Percentiles rank a stretch among this genome's conserved stretches.
Evolutionary conservation across 1,140 invertebrate species (phyloP).

Genomic region (Leptonema lineaticorne): DNA sequence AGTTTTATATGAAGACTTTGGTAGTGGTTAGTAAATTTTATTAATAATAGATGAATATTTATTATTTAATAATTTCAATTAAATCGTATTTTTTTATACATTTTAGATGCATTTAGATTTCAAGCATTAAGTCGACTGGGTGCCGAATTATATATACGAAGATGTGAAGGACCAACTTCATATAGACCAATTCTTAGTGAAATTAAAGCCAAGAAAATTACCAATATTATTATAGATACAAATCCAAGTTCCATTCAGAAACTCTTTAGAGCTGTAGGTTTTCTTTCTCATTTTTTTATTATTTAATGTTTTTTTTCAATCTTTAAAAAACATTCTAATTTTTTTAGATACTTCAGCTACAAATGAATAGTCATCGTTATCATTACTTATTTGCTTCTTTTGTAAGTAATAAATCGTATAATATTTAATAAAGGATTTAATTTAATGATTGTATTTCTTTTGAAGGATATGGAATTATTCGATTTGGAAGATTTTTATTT

Average conservation of each 20-base stretch:
- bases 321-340: slow-evolving; percentile 29
- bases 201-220: slow-evolving; percentile 79
- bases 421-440: not conserved
- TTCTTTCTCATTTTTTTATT: too few relatives aligned
- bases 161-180: slow-evolving; percentile 66
- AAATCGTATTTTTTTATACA: slow-evolving; percentile 29
- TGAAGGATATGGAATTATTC: slow-evolving; percentile 85
- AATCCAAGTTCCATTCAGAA: slow-evolving; percentile 72
- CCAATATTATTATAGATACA: slow-evolving; percentile 82
- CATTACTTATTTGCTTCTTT: slow-evolving; percentile 93
- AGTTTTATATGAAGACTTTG: slow-evolving; percentile 85
- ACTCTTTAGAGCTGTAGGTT: slow-evolving; percentile 80
- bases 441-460: slow-evolving; percentile 26
- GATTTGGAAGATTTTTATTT: slow-evolving; percentile 93
- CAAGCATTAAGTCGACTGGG: slow-evolving; percentile 72
- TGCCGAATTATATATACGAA: slow-evolving; percentile 82
- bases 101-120: slow-evolving; percentile 84
- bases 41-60: slow-evolving; percentile 10
- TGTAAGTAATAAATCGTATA: slow-evolving; percentile 66
- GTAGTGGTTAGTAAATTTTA: slow-evolving; percentile 40
- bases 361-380: slow-evolving; percentile 92
- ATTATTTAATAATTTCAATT: not conserved
- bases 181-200: slow-evolving; percentile 79
- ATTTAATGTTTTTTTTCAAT: slow-evolving; percentile 28
- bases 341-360: slow-evolving; percentile 82